A percentile compares a stretch with the other conserved stretches of the same genome.
phyloP scores from a whole-genome alignment of 2,797 vertebrate species.

The Rhodeus uyekii region DNA sequence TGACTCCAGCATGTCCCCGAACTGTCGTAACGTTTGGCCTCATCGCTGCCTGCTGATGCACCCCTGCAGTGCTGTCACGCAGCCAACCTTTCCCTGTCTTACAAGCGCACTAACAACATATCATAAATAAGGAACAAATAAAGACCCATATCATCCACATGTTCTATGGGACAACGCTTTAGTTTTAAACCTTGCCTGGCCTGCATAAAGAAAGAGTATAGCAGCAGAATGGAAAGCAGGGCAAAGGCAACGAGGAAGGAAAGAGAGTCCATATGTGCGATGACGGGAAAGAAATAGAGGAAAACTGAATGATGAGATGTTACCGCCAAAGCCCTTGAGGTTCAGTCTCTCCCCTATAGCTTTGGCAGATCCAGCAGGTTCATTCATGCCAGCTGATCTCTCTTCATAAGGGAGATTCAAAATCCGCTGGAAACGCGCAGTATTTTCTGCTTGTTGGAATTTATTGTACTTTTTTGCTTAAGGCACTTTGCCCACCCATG shows the following conservation, averaged over 20 bases:
- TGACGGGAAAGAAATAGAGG: constrained; percentile 22
- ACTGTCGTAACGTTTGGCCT: constrained; percentile 50
- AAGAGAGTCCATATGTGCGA: constrained; percentile 29
- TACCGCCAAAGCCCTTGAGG: constrained; percentile 18
- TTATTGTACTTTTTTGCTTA: constrained; percentile 46
- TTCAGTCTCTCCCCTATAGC: constrained; percentile 27
- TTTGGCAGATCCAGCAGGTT: constrained; percentile 17
- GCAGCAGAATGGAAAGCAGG: constrained; percentile 28
- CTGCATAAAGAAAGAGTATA: background rate
- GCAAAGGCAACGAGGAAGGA: constrained; percentile 21
- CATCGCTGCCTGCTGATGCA: constrained; percentile 16
- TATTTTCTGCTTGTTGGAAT: constrained; percentile 49
- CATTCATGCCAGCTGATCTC: constrained; percentile 50
- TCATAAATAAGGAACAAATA: constrained; percentile 47
- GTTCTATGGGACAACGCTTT: constrained; percentile 36
- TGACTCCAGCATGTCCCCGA: constrained; percentile 53
- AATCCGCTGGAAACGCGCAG: constrained; percentile 33
- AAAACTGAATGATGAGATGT: constrained; percentile 39
- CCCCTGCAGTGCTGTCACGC: constrained; percentile 1
- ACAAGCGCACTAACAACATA: constrained; percentile 41
- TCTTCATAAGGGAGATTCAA: constrained; percentile 35
- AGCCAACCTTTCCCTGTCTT: constrained; percentile 20
- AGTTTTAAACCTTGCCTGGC: constrained; percentile 22
- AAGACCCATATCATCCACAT: constrained; percentile 37
- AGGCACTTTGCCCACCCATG: constrained; percentile 47